Conservation (phyloP, 2,888 invertebrate genomes). For the Leptura quadrifasciata region DNA sequence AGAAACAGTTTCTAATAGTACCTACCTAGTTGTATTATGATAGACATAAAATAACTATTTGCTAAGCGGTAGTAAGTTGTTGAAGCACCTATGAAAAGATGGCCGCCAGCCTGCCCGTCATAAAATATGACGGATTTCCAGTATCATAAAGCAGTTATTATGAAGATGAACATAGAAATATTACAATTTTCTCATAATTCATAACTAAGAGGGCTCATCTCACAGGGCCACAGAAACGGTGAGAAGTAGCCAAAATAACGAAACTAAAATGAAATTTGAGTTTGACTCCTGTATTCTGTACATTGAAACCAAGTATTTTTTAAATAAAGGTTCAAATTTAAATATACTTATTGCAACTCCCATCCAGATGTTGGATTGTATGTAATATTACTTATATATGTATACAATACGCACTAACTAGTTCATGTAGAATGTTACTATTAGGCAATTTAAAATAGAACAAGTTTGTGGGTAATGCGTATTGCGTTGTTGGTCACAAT, state of each 20-base stretch:
- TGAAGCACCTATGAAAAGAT: background rate
- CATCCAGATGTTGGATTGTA: background rate
- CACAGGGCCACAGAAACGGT: slow-evolving; percentile 68
- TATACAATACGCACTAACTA: background rate
- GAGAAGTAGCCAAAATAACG: slow-evolving; percentile 58
- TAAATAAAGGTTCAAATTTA: background rate
- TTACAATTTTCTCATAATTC: slow-evolving; percentile 72
- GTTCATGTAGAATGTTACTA: background rate
- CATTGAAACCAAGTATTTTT: background rate
- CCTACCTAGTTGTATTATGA: too few species aligned
- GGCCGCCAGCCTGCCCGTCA: background rate
- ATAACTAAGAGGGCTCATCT: slow-evolving; percentile 72
- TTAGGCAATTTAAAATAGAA: background rate
- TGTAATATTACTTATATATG: background rate
- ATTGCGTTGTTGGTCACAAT: too few species aligned
- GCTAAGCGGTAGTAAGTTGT: too few species aligned
- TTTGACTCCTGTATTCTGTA: background rate
- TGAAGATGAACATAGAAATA: slow-evolving; percentile 45
- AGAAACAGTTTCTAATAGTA: too few species aligned
- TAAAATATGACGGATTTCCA: slow-evolving; percentile 18
- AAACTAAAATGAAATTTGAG: background rate
- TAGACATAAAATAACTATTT: too few species aligned
- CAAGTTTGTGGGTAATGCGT: background rate
- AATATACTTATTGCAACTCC: background rate
- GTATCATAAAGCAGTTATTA: background rate